Evolutionary conservation across 1,140 invertebrate genomes (phyloP).

Genomic region (Bicyclus anynana): DNA sequence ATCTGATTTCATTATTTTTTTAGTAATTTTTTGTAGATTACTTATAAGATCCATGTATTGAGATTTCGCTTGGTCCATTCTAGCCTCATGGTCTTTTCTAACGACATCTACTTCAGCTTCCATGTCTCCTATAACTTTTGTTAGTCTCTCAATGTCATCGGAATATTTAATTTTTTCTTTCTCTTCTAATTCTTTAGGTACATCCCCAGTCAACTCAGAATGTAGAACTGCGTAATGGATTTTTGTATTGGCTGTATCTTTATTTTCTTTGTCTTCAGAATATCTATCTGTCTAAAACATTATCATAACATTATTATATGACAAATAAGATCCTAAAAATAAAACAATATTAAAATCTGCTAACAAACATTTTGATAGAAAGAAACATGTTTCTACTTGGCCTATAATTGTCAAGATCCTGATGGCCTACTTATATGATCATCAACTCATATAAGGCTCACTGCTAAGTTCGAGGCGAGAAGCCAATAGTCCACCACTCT

Average conservation of each 20-base stretch:
- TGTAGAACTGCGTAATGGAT: slow-evolving; percentile 68
- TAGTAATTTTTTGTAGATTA: slow-evolving; percentile 55
- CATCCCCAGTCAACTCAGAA: slow-evolving; percentile 64
- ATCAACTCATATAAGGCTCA: too few species aligned
- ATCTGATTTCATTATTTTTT: slow-evolving; percentile 56
- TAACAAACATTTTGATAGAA: too few species aligned
- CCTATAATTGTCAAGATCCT: too few species aligned
- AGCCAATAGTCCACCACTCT: too few species aligned
- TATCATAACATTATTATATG: slow-evolving; percentile 7
- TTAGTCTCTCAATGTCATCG: slow-evolving; percentile 75
- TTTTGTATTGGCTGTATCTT: slow-evolving; percentile 47
- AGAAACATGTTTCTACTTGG: too few species aligned
- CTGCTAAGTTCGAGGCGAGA: too few species aligned
- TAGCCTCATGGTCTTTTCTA: slow-evolving; percentile 67
- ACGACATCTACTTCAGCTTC: slow-evolving; percentile 71
- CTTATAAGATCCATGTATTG: slow-evolving; percentile 40
- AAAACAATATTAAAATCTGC: too few species aligned
- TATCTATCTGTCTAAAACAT: slow-evolving; percentile 52
- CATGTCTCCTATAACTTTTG: slow-evolving; percentile 78
- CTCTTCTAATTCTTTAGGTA: slow-evolving; percentile 62
- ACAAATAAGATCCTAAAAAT: too few species aligned
- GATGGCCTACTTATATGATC: too few species aligned
- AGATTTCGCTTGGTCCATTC: slow-evolving; percentile 66
- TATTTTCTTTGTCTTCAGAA: slow-evolving; percentile 31
- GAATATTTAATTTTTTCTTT: slow-evolving; percentile 64